These are phyloP conservation scores for Drosophila emarginata DNA, from an alignment of 2,888 invertebrate genomes.

Conservation along the genomic window DNA sequence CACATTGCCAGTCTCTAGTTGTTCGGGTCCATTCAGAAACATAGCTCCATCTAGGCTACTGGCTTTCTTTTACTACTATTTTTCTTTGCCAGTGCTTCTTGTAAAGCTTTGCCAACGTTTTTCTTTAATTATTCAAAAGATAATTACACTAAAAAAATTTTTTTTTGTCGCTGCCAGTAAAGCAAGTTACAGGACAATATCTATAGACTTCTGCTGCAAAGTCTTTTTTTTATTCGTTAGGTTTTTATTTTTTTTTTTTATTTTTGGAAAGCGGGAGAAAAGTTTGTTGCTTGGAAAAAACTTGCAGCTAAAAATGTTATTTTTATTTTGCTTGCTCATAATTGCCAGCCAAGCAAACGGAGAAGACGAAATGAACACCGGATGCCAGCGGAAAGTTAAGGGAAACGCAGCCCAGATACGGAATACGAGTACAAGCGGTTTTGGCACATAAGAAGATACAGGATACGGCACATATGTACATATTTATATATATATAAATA, in stretches of 20 bases:
- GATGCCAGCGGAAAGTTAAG: conserved; percentile 65
- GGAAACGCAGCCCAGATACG: conserved; percentile 61
- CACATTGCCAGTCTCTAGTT: conserved; percentile 3
- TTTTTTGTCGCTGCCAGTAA: conserved; percentile 57
- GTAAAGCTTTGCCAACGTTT: conserved; percentile 68
- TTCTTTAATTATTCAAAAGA: conserved; percentile 80
- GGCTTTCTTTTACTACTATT: conserved; percentile 49
- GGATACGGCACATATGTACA: conserved; percentile 21
- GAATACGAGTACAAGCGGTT: conserved; percentile 64
- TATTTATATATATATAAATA: not conserved
- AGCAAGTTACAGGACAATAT: conserved; percentile 56
- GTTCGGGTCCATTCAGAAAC: conserved; percentile 15
- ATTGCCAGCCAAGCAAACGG: conserved; percentile 64
- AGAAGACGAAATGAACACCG: conserved; percentile 42
- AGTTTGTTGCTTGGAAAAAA: conserved; percentile 26
- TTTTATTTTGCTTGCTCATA: conserved; percentile 68
- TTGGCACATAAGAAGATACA: conserved; percentile 60
- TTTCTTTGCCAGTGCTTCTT: conserved; percentile 45
- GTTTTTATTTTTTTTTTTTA: conserved; percentile 29
- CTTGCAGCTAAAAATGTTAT: conserved; percentile 69
- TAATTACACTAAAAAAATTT: conserved; percentile 73
- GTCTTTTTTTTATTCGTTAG: conserved; percentile 4
- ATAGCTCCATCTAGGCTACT: conserved; percentile 40
- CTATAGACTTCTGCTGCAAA: conserved; percentile 53
- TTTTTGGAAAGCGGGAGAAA: conserved; percentile 17